Percentiles rank a stretch among this genome's conserved stretches.
Conservation (phyloP, 2,888 invertebrate species). For the Cataglyphis albicans region DNA sequence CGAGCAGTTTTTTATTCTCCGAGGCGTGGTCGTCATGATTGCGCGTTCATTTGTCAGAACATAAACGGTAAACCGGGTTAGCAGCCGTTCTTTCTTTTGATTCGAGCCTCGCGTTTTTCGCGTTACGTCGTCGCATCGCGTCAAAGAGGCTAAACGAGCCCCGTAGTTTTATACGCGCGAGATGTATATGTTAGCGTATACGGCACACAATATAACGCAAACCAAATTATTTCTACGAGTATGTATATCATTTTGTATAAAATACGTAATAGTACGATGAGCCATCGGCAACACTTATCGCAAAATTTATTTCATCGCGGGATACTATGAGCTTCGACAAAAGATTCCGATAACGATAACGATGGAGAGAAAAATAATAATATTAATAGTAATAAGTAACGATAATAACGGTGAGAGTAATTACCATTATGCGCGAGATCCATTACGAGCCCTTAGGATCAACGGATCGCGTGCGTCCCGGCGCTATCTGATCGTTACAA, state of each 20-base stretch:
- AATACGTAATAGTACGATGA: not conserved
- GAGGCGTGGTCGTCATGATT: conserved; percentile 55
- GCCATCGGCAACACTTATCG: not conserved
- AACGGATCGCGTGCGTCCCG: conserved; percentile 51
- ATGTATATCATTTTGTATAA: not conserved
- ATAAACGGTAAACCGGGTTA: conserved; percentile 50
- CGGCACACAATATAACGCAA: not conserved
- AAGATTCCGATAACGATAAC: conserved; percentile 40
- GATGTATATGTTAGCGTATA: not conserved
- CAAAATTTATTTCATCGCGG: conserved; percentile 15
- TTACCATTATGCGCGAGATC: conserved; percentile 43
- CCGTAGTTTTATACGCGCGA: not conserved
- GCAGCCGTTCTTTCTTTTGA: conserved; percentile 31
- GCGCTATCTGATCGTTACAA: conserved; percentile 55
- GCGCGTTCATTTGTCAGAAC: conserved; percentile 55
- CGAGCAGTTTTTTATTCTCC: conserved; percentile 46
- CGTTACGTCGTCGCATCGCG: not conserved
- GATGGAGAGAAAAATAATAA: conserved; percentile 11
- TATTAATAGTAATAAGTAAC: conserved; percentile 51
- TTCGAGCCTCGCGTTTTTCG: conserved; percentile 22
- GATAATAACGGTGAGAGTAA: conserved; percentile 49
- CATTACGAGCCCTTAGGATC: conserved; percentile 49
- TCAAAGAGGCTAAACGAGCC: conserved; percentile 4
- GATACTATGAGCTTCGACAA: conserved; percentile 8
- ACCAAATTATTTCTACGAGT: not conserved